A percentile compares a stretch with the other conserved stretches of the same genome.
Evolutionary conservation across 2,113 vertebrate genomes (phyloP).

Genomic region (Rhizomys pruinosus): DNA sequence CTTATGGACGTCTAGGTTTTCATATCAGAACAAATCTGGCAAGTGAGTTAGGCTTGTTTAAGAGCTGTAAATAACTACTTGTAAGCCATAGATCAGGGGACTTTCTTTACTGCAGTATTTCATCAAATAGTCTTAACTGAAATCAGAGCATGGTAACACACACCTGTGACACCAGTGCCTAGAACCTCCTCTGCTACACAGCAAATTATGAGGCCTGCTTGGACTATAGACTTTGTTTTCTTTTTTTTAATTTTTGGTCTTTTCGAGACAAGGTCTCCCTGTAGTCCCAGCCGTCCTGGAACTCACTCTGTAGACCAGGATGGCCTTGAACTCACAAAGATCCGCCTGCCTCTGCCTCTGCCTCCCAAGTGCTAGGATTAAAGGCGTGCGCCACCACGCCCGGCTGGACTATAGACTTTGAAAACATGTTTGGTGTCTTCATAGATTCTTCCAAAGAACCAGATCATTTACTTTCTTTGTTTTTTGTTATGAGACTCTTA

Average conservation of each 20-base stretch:
- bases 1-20: fast-evolving
- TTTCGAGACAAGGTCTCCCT: too few relatives aligned
- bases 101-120: neutral
- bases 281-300: too few relatives aligned
- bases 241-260: too few relatives aligned
- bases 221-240: too few relatives aligned
- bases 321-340: too few relatives aligned
- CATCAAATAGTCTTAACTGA: neutral
- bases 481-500: neutral
- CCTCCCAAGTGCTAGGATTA: too few relatives aligned
- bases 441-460: neutral
- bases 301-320: too few relatives aligned
- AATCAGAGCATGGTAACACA: neutral
- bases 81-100: neutral
- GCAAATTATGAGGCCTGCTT: neutral
- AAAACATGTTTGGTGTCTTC: neutral
- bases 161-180: neutral
- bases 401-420: neutral
- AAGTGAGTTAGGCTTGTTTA: neutral
- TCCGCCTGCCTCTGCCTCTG: too few relatives aligned
- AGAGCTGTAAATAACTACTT: neutral
- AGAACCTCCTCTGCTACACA: too few relatives aligned
- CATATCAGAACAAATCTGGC: neutral
- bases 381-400: too few relatives aligned
- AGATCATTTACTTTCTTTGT: neutral